Evolutionary conservation across 2,797 vertebrate species (phyloP), one percentile per base, ranked within the genome.

Genomic region (Holocentrus rufus): DNA sequence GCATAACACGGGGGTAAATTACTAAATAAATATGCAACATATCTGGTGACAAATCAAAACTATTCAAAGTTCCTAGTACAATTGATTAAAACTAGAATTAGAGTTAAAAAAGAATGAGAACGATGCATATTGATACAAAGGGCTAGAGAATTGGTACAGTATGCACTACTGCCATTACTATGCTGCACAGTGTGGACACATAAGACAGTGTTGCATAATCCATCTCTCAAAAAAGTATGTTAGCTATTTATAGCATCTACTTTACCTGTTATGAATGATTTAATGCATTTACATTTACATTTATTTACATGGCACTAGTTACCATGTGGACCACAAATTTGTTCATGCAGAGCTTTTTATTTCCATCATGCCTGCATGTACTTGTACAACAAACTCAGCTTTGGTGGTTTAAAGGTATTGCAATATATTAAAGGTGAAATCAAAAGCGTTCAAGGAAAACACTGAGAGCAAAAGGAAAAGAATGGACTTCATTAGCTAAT

Each of bases 401-500:
- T 42, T 57, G n/a, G 20, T 13, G 31, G 34, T 44, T 27, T 49
- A 50, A n/a, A 53, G 11, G 5, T 36, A 27, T 36, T 6, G 1
- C 47, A 64, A n/a, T 72, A 53, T 39, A 53, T 66, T 31, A 39
- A 49, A 65, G 8, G n/a, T 20, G 3, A 46, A 9, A 20, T 14
- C 1, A 62, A 62, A 58, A 58, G 31, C 36, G 14, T 30, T 25
- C n/a, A 49, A 57, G 31, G n/a, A 50, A 81, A 83, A 53, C 27
- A 57, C 8, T 17, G 14, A 22, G 23, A 23, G 30, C 17, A 14
- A 50, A 79, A 74, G 31, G 4, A 18, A 58, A 69, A 57, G 4
- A 74, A 70, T 52, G 34, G 36, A 63, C 63, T 64, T 50, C 52
- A 79, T 78, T 81, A 66, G 60, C 61, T 69, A 76, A 83, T 81